These are phyloP conservation scores for Cephus nigrinus DNA, from an alignment of 2,888 invertebrate genomes.

Conservation along the genomic window DNA sequence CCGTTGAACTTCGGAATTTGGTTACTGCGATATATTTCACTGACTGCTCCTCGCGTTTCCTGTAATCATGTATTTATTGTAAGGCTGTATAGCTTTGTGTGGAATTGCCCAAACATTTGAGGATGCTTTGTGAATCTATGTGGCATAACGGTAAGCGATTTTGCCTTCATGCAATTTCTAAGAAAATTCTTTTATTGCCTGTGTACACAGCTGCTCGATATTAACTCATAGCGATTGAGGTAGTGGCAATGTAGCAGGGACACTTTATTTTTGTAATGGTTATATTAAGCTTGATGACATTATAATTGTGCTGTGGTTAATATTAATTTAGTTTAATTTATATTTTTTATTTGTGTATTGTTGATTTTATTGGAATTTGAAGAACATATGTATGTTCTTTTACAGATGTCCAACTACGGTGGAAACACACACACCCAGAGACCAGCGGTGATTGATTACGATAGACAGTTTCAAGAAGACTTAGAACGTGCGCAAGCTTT, in stretches of 20 bases:
- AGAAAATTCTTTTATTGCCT: background rate
- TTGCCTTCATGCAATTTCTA: background rate
- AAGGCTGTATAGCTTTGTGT: background rate
- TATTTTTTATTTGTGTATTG: slow-evolving; percentile 7
- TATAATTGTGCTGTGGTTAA: background rate
- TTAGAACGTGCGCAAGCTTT: slow-evolving; percentile 88
- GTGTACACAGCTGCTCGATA: background rate
- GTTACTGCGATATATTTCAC: background rate
- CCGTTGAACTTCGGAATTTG: background rate
- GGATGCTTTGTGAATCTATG: background rate
- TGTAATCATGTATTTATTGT: background rate
- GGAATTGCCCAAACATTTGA: background rate
- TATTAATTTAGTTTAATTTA: background rate
- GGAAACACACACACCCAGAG: slow-evolving; percentile 53
- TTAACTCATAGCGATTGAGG: background rate
- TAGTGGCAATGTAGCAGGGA: background rate
- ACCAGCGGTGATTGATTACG: slow-evolving; percentile 72
- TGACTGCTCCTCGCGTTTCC: background rate
- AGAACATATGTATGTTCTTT: slow-evolving; percentile 5
- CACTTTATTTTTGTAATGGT: background rate
- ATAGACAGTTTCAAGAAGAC: slow-evolving; percentile 86
- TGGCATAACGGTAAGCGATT: background rate
- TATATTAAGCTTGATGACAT: background rate
- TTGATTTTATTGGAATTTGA: background rate
- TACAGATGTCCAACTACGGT: slow-evolving; percentile 60